Evolutionary conservation across 2,888 invertebrate species (phyloP), one percentile per base, ranked within the genome.

Genomic region (Ormyrus labotus): DNA sequence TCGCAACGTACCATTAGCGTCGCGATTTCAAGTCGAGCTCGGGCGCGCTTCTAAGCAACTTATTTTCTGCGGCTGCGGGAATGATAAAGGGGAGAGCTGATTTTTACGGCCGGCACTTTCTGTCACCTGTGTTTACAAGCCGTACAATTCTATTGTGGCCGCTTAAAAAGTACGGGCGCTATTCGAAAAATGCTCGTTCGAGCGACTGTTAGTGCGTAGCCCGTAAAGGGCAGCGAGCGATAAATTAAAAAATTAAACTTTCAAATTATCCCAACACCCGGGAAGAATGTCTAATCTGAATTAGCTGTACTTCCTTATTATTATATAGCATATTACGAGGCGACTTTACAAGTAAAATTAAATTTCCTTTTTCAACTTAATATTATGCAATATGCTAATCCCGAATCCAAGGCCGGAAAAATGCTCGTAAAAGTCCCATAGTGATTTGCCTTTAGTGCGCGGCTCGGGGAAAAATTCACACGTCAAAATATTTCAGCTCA

Each of bases 1-100:
- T 85, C 85, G 87, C 86, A 87, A 85, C 86, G 85, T 86, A 85
- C 88, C 89, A 89, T 89, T 89, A 88, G 86, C 86, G 85, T 86
- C 60, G 69, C 65, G 34, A 34, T 34, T 34, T 4, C 34, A 34
- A 34, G 34, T 4, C 3, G 34, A 34, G 34, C 34, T 4, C 34
- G 3, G 34, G 34, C 34, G 34, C 34, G 34, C 34, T 34, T 34
- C 34, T 4, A 34, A 34, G 34, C 34, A 34, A 34, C 34, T 34
- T 4, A 34, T 34, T 34, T 34, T 34, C 34, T 34, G 34, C 34
- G 34, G 4, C 34, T 4, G 34, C 34, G 34, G 34, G 34, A 34
- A 34, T 34, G 34, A 34, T 34, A 34, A 34, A 34, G 34, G 34
- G 34, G 34, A 34, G 34, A 34, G 34, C 34, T 4, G 34, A 34